phyloP scores from a whole-genome alignment of 2,797 vertebrate genomes.

The Syngnathus rostellatus region DNA sequence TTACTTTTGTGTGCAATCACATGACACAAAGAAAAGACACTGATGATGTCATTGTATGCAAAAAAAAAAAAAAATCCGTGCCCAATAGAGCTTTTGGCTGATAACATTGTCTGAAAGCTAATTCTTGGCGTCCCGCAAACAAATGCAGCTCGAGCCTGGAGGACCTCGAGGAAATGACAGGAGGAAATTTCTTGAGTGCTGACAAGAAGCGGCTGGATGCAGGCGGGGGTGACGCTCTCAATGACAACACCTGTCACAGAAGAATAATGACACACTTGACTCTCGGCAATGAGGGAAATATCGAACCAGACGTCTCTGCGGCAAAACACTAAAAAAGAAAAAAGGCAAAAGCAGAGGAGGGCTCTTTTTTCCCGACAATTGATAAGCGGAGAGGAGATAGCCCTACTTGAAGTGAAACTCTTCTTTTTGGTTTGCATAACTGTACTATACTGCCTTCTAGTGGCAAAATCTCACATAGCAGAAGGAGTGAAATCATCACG shows the following conservation, averaged over 20 bases:
- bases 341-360: conserved; percentile 4
- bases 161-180: conserved; percentile 19
- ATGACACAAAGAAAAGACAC: no score
- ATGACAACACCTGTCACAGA: conserved; percentile 18
- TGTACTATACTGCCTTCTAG: no score
- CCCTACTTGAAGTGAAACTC: no score
- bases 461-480: no score
- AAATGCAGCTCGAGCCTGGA: neutral
- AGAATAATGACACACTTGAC: conserved; percentile 55
- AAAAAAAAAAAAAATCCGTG: neutral
- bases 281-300: conserved; percentile 55
- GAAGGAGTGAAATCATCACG: no score
- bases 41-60: no score
- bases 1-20: conserved; percentile 21
- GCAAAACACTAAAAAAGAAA: conserved; percentile 38
- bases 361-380: conserved; percentile 27
- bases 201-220: conserved; percentile 34
- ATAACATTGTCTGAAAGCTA: no score
- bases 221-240: conserved; percentile 37
- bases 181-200: conserved; percentile 18
- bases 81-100: no score
- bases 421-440: no score
- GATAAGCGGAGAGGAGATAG: conserved; percentile 32
- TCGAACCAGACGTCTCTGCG: conserved; percentile 39
- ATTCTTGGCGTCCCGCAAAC: neutral